These are phyloP conservation scores for Pollicipes pollicipes DNA, from an alignment of 1,140 invertebrate species.

Conservation along the genomic window DNA sequence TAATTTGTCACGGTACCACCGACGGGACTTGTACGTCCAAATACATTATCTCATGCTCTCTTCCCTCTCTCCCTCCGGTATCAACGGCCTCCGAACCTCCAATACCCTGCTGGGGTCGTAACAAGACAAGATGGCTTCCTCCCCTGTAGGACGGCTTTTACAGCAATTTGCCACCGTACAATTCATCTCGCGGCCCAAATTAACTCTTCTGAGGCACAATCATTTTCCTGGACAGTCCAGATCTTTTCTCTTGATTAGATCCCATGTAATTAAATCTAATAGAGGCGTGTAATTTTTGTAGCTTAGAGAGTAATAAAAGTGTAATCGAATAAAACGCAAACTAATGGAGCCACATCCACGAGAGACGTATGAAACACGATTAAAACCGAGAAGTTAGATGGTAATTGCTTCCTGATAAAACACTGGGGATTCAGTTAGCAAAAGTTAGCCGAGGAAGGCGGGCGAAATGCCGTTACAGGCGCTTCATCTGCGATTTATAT, in stretches of 20 bases:
- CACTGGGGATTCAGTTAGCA: not conserved
- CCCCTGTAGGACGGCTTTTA: not conserved
- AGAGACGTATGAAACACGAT: not conserved
- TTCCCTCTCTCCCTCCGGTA: too few species aligned
- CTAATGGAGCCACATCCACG: not conserved
- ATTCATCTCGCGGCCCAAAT: not conserved
- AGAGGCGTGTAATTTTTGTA: not conserved
- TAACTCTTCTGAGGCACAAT: constrained; percentile 1
- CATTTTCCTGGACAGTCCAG: not conserved
- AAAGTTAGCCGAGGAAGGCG: not conserved
- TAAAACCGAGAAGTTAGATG: not conserved
- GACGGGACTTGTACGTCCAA: too few species aligned
- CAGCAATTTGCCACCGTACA: not conserved
- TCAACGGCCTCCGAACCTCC: too few species aligned
- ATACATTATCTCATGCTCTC: too few species aligned
- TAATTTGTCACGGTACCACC: too few species aligned
- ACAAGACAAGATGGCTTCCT: not conserved
- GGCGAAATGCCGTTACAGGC: not conserved
- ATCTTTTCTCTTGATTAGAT: constrained; percentile 1
- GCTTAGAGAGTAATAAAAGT: constrained; percentile 2
- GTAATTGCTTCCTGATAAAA: constrained; percentile 2
- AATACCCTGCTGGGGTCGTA: too few species aligned
- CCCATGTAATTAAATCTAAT: not conserved
- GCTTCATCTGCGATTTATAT: constrained; percentile 2
- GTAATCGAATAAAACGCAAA: not conserved